These are phyloP conservation scores for Blastomussa wellsi DNA, from an alignment of 92 coral and sea anemone genomes.

Conservation along the genomic window DNA sequence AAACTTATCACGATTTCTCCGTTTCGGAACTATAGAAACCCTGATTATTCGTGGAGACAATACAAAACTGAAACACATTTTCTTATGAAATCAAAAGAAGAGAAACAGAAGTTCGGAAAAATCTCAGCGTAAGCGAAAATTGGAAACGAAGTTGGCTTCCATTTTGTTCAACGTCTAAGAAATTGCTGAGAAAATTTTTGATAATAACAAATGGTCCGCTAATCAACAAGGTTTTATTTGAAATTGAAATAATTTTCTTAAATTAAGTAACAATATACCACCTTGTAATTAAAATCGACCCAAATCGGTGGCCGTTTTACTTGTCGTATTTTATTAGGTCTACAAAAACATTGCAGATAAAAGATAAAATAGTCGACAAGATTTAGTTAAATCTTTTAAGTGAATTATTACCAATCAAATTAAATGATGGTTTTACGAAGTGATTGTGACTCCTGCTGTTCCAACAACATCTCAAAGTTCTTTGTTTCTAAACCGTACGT, in stretches of 20 bases:
- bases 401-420: background rate
- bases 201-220: constrained; percentile 4
- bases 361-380: background rate
- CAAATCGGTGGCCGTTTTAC: background rate
- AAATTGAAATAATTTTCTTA: background rate
- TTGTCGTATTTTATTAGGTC: background rate
- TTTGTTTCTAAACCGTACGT: constrained; percentile 7
- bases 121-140: background rate
- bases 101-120: background rate
- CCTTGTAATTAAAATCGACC: background rate
- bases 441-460: background rate
- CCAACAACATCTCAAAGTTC: background rate
- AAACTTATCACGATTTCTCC: background rate
- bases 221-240: background rate
- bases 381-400: background rate
- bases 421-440: background rate
- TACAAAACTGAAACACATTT: background rate
- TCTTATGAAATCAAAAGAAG: background rate
- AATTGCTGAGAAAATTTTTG: background rate
- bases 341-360: background rate
- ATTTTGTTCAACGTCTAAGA: background rate
- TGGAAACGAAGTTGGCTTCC: background rate
- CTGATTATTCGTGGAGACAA: background rate
- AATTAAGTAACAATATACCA: background rate
- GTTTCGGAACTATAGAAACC: background rate